Percentiles rank a stretch among this genome's conserved stretches.
phyloP scores from a whole-genome alignment of 2,888 invertebrate species.

The Alsophila aescularia region DNA sequence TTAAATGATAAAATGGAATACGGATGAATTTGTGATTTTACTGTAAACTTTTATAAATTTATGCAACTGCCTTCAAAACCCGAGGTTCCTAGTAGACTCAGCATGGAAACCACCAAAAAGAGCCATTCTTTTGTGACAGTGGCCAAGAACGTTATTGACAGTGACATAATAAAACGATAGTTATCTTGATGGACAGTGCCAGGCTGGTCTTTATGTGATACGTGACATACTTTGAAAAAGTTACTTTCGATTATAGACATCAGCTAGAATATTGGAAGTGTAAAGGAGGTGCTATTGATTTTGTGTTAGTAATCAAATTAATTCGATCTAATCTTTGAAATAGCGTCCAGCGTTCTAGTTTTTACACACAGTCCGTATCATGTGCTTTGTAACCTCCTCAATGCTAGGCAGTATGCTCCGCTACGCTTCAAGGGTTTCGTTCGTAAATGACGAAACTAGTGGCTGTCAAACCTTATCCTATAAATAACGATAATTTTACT shows the following conservation, averaged over 20 bases:
- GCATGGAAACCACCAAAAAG: constrained; percentile 1
- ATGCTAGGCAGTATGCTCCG: too few species aligned
- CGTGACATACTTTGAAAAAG: constrained; percentile 25
- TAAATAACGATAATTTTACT: neutral
- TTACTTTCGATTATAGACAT: constrained; percentile 33
- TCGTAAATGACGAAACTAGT: too few species aligned
- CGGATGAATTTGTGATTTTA: neutral
- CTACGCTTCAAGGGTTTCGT: too few species aligned
- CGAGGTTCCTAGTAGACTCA: neutral
- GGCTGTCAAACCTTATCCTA: neutral
- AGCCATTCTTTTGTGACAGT: constrained; percentile 18
- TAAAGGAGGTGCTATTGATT: too few species aligned
- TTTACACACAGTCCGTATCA: too few species aligned
- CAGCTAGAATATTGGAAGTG: constrained; percentile 15
- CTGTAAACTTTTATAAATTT: neutral
- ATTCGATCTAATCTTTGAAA: too few species aligned
- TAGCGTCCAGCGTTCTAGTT: too few species aligned
- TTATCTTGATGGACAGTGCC: constrained; percentile 31
- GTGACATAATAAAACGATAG: constrained; percentile 33
- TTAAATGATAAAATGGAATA: too few species aligned
- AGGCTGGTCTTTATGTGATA: constrained; percentile 26
- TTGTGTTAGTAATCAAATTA: too few species aligned
- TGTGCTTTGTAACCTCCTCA: too few species aligned
- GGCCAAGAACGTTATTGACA: too few species aligned
- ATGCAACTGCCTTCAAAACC: neutral